Conservation (phyloP, 2,797 vertebrate species). For the Rhincodon typus region DNA sequence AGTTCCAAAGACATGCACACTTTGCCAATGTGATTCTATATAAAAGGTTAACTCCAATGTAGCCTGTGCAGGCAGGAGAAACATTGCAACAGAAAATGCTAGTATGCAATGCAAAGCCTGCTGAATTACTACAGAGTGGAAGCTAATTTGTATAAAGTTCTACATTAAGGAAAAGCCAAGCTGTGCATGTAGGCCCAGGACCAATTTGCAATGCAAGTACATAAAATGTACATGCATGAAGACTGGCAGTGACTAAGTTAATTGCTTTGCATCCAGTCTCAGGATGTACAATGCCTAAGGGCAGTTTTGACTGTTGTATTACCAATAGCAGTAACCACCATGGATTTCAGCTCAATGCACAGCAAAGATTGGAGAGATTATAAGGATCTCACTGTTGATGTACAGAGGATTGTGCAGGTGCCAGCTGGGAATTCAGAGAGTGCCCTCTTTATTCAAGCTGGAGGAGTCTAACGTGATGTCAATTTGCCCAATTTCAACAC, state of each 20-base stretch:
- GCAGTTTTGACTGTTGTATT: neutral
- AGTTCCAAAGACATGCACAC: neutral
- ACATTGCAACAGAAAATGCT: neutral
- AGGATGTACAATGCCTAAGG: neutral
- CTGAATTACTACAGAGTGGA: neutral
- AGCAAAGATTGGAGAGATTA: neutral
- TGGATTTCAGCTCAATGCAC: neutral
- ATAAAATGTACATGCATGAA: neutral
- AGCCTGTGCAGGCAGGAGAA: neutral
- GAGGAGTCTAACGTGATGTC: neutral
- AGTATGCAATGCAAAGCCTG: neutral
- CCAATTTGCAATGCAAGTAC: neutral
- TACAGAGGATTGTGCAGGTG: neutral
- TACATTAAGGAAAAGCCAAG: neutral
- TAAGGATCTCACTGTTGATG: neutral
- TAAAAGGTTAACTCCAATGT: neutral
- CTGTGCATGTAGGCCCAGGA: neutral
- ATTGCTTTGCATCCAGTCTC: neutral
- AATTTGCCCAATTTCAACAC: neutral
- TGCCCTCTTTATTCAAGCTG: neutral
- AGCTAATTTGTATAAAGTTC: neutral
- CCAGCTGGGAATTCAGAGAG: neutral
- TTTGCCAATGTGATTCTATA: neutral
- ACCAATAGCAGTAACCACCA: neutral
- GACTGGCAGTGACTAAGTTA: neutral